Evolutionary conservation across 2,797 vertebrate species (phyloP), one percentile per base, ranked within the genome.

Genomic region (Rhabdophis nuchalis): DNA sequence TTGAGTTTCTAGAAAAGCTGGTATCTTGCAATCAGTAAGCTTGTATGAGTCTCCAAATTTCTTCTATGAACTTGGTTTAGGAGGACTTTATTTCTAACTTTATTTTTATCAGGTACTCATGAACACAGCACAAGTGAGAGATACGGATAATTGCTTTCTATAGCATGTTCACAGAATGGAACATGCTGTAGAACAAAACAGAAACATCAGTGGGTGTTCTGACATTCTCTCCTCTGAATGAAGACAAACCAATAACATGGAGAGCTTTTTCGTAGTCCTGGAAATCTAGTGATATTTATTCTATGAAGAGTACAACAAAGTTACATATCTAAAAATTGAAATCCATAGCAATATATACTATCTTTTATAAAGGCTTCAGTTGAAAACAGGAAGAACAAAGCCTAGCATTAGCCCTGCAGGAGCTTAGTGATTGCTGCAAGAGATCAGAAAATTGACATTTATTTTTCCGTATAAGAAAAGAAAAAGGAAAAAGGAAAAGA

Each of bases 341-440:
- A 94, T 85, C 56, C 53, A 90, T 93, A 90, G 92, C 46, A 57
- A 91, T 93, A 93, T 92, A 92, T 90, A 61, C 57, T 52, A 91
- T 9, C 53, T 93, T 94, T 87, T 89, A 89, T 58, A 54, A 10
- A 93, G 57, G 10, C 0, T 0, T 36, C 0, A 2, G 16, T 0
- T 60, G 87, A 68, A 52, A 93, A 58, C 86, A 87, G 32, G 52
- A 92, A 86, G 77, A 89, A 56, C 60, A 92, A 92, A 89, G 60
- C 41, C 85, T 56, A 89, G 41, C 36, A 68, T 93, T 88, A 94
- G 46, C 36, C 53, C 32, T 5, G 60, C 87, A 91, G 16, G 86
- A 91, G 93, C n/a, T 14, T 91, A 85, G 0, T 57, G 82, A n/a
- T 85, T 91, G 12, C 23, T 0, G 0, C 85, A 46, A 9, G 86